phyloP scores from a whole-genome alignment of 2,797 vertebrate species.

The Chanos chanos region DNA sequence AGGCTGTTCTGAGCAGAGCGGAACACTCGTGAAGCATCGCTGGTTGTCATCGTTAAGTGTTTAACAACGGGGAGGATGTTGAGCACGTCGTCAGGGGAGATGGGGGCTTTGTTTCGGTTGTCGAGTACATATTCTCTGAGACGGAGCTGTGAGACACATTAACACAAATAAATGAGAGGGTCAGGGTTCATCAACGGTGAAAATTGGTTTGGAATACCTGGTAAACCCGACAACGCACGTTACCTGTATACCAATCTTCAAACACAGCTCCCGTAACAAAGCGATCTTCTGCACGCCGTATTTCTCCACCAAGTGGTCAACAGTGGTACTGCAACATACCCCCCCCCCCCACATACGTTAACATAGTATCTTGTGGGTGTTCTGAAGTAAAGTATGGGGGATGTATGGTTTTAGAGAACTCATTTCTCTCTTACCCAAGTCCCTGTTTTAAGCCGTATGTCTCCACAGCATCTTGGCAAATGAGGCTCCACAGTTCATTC shows the following conservation, averaged over 20 bases:
- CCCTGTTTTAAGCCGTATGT: constrained; percentile 67
- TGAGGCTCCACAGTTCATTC: constrained; percentile 74
- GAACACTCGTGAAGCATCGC: constrained; percentile 63
- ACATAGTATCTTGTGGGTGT: too few species aligned
- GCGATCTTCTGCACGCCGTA: constrained; percentile 76
- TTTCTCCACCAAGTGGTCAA: constrained; percentile 72
- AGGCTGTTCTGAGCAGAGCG: constrained; percentile 63
- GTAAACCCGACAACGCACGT: background rate
- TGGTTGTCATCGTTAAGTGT: constrained; percentile 61
- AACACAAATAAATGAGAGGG: constrained; percentile 2
- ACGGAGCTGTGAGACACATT: constrained; percentile 64
- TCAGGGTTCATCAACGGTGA: background rate
- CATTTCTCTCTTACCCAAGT: constrained; percentile 61
- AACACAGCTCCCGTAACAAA: constrained; percentile 77
- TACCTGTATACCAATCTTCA: constrained; percentile 82
- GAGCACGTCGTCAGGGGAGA: constrained; percentile 76
- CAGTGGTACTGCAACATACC: constrained; percentile 65
- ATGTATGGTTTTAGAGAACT: too few species aligned
- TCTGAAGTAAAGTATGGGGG: too few species aligned
- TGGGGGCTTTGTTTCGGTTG: constrained; percentile 75
- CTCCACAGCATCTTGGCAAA: constrained; percentile 70
- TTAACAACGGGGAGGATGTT: constrained; percentile 79
- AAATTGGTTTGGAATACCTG: background rate
- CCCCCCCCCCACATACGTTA: too few species aligned
- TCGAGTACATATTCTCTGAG: constrained; percentile 76